Base-by-base conservation (phyloP, 2,113 vertebrate species). In the Paraplagusia blochii region DNA sequence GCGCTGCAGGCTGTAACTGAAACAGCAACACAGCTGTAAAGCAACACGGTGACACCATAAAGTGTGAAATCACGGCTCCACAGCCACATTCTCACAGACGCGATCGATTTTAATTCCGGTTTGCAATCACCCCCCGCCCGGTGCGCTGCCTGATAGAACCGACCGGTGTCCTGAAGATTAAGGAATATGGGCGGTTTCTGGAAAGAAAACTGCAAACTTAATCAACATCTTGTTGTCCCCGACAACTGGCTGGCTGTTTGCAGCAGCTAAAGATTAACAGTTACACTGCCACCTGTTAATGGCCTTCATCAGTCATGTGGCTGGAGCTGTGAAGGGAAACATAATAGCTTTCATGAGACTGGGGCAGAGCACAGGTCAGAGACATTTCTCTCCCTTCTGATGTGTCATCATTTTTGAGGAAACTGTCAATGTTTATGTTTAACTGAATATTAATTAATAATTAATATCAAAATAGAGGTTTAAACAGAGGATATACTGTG, bases 71-170 rank as follows among this genome's bases (percentile, higher is more conserved):
- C 58, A 11, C 35, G 34, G 49, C 43, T 67, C 15, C 50, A 44
- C 47, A 35, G 18, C 29, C 50, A 9, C 56, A 66, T 22, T 29
- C 22, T 29, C 22, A 52, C 9, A 0, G 6, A 4, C 14, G 14
- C 15, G 7, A 80, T 77, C 65, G 29, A 84, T 78, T 73, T 69
- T 49, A 73, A 80, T 83, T 77, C 67, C 55, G 18, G 11, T 34
- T 59, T 8, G 9, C 66, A 51, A 51, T 58, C n/a, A 22, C 50
- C 42, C 71, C 15, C 44, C 62, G n/a, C n/a, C n/a, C n/a, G 69
- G 82, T 18, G 5, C 54, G 59, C 39, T 34, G 40, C 34, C 9
- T 9, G 43, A 22, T 33, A 39, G 22, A 29, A 29, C 2, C 22
- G 22, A 29, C 8, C 44, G 19, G 15, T 33, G 13, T 11, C 57